Percentiles rank a stretch among this genome's conserved stretches.
These are phyloP conservation scores for Alviniconcha strummeri DNA, from an alignment of 2,888 invertebrate species.

Conservation along the genomic window DNA sequence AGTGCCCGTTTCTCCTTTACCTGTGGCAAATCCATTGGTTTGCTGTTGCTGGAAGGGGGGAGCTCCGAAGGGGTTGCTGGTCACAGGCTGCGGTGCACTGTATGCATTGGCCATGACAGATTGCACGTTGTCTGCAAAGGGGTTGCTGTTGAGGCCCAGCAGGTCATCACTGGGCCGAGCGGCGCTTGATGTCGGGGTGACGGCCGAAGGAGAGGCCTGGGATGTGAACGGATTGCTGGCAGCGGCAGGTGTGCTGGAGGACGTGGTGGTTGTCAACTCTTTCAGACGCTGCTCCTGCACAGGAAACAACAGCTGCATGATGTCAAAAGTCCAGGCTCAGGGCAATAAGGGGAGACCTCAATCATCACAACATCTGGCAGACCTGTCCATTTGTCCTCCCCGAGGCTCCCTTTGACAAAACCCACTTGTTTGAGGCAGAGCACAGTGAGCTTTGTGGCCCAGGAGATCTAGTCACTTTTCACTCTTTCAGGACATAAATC, in stretches of 20 bases:
- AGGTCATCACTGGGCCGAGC: slow-evolving; percentile 90
- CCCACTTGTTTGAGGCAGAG: too few species aligned
- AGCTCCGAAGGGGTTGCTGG: slow-evolving; percentile 52
- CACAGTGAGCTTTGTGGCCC: too few species aligned
- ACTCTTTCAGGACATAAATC: too few species aligned
- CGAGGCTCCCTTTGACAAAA: too few species aligned
- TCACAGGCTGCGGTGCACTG: slow-evolving; percentile 34
- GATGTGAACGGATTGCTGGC: slow-evolving; percentile 57
- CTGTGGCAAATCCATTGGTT: slow-evolving; percentile 33
- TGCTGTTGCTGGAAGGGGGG: slow-evolving; percentile 33
- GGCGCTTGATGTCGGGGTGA: slow-evolving; percentile 45
- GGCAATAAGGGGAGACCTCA: too few species aligned
- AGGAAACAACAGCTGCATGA: neutral
- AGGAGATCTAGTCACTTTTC: too few species aligned
- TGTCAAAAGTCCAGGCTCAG: too few species aligned
- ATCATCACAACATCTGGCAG: too few species aligned
- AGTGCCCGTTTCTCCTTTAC: neutral
- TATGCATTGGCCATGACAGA: slow-evolving; percentile 61
- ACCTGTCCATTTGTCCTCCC: too few species aligned
- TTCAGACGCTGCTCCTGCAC: slow-evolving; percentile 58
- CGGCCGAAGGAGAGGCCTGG: slow-evolving; percentile 41
- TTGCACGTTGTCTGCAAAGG: slow-evolving; percentile 81
- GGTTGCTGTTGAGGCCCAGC: slow-evolving; percentile 88
- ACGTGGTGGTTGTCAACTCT: slow-evolving; percentile 48
- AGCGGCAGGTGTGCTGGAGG: slow-evolving; percentile 44